A percentile compares a stretch with the other conserved stretches of the same genome.
These are phyloP conservation scores for Archegozetes longisetosus DNA, from an alignment of 1,140 invertebrate genomes.

Conservation along the genomic window DNA sequence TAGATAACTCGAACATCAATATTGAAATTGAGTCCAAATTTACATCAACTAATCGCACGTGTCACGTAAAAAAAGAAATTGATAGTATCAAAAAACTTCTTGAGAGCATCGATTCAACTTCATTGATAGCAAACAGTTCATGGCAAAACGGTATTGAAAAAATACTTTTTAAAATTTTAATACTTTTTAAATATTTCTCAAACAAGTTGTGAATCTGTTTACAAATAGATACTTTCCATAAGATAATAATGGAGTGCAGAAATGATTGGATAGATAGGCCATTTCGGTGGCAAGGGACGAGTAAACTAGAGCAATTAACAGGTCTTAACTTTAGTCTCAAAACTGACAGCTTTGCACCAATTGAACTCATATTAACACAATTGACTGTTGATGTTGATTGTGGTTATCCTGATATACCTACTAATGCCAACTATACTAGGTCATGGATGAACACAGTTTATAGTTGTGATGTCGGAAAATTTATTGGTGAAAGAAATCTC, in stretches of 20 bases:
- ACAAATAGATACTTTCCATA: not conserved
- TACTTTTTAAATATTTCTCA: not conserved
- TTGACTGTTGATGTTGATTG: not conserved
- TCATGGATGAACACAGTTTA: not conserved
- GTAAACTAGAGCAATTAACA: not conserved
- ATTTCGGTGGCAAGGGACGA: not conserved
- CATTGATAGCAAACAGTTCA: not conserved
- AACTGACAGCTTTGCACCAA: not conserved
- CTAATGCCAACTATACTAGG: not conserved
- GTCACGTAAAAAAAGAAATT: not conserved
- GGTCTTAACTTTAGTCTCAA: not conserved
- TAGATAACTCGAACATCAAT: not conserved
- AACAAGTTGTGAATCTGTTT: not conserved
- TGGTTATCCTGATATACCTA: not conserved
- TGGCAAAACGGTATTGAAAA: not conserved
- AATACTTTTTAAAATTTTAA: not conserved
- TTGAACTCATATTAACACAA: not conserved
- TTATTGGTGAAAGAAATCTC: not conserved
- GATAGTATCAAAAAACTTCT: not conserved
- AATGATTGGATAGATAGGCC: not conserved
- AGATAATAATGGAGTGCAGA: not conserved
- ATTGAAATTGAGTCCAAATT: not conserved
- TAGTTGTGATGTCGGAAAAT: not conserved
- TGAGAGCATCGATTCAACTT: not conserved
- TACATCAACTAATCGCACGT: not conserved